These are phyloP conservation scores for Chrysolina americana DNA, from an alignment of 2,888 invertebrate genomes.

Conservation along the genomic window DNA sequence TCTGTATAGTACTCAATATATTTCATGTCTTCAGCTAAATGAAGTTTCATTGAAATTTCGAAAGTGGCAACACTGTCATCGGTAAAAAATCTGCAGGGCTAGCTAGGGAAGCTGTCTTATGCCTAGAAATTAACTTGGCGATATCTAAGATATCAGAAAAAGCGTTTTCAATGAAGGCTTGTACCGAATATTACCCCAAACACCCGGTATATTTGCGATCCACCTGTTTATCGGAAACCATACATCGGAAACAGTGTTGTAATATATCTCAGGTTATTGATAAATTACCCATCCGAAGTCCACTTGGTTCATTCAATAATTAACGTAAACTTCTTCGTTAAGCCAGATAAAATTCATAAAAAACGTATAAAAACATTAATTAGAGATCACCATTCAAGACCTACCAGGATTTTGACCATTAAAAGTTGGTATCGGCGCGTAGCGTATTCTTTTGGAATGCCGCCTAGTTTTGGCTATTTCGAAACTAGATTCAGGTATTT, in stretches of 20 bases:
- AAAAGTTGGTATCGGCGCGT: conserved; percentile 13
- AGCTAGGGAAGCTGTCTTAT: too few species aligned
- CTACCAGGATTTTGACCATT: conserved; percentile 24
- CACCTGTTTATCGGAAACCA: conserved; percentile 5
- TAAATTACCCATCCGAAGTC: conserved; percentile 15
- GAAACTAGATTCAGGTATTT: conserved; percentile 20
- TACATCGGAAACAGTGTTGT: neutral
- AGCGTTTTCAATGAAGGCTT: too few species aligned
- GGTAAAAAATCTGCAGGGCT: too few species aligned
- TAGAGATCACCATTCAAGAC: conserved; percentile 21
- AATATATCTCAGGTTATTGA: conserved; percentile 18
- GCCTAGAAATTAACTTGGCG: too few species aligned
- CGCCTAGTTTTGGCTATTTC: conserved; percentile 20
- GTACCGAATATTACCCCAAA: neutral
- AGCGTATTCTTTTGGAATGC: conserved; percentile 4
- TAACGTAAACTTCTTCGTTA: conserved; percentile 23
- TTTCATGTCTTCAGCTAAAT: too few species aligned
- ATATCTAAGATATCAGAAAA: too few species aligned
- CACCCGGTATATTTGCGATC: neutral
- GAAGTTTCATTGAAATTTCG: too few species aligned
- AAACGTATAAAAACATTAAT: conserved; percentile 27
- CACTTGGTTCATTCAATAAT: conserved; percentile 25
- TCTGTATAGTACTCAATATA: too few species aligned
- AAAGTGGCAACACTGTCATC: too few species aligned
- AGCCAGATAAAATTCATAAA: conserved; percentile 30